phyloP scores from a whole-genome alignment of 1,140 invertebrate genomes.

The Amyelois transitella region DNA sequence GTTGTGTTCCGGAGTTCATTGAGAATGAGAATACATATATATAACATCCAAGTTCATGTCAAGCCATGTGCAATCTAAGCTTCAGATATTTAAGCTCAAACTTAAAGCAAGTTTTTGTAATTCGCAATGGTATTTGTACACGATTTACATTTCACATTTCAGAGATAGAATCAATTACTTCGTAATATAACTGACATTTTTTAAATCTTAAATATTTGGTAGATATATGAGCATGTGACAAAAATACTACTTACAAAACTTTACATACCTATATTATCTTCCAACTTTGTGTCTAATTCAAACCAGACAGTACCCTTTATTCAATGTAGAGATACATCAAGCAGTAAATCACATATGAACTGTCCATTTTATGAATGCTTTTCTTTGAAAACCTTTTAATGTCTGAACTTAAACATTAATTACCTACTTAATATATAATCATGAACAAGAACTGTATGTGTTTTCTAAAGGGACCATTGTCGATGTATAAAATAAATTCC shows the following conservation, averaged over 20 bases:
- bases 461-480: not conserved
- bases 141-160: no score
- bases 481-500: no score
- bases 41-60: no score
- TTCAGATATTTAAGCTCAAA: no score
- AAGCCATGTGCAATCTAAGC: no score
- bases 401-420: not conserved
- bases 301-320: not conserved
- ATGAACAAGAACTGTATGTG: not conserved
- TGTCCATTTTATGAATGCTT: not conserved
- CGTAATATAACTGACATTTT: no score
- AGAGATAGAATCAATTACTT: no score
- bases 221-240: no score
- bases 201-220: no score
- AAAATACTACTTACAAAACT: no score
- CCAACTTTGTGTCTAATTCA: not conserved
- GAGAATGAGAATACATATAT: not conserved
- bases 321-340: not conserved
- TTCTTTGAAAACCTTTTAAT: not conserved
- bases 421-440: not conserved
- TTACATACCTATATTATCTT: not conserved
- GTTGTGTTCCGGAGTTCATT: not conserved
- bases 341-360: not conserved
- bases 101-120: no score
- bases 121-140: no score